Percentiles rank a stretch among this genome's conserved stretches.
Conservation (phyloP, 1,140 invertebrate species). For the Pectinophora gossypiella region DNA sequence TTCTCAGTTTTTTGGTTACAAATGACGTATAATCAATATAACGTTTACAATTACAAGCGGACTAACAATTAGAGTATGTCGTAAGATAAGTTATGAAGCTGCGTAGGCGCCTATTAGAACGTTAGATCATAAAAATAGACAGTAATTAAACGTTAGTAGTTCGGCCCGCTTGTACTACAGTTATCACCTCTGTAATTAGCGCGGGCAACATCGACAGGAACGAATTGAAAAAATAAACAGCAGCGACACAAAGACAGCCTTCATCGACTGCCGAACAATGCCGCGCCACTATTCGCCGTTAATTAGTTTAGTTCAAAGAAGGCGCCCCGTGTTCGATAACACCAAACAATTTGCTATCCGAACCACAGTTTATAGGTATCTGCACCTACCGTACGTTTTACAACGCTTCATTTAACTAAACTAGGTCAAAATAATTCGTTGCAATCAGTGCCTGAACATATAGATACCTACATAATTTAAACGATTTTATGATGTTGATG, state of each 20-base stretch:
- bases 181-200: slow-evolving; percentile 51
- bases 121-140: slow-evolving; percentile 14
- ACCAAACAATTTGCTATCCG: slow-evolving; percentile 30
- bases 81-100: background rate
- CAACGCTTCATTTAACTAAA: too few species aligned
- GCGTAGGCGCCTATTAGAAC: slow-evolving; percentile 10
- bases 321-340: slow-evolving; percentile 31
- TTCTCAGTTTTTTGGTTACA: background rate
- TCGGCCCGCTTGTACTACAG: slow-evolving; percentile 26
- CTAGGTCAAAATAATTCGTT: too few species aligned
- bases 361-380: background rate
- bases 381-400: too few species aligned
- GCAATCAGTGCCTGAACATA: too few species aligned
- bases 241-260: slow-evolving; percentile 55
- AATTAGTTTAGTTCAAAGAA: slow-evolving; percentile 52
- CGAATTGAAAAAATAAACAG: slow-evolving; percentile 61
- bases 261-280: slow-evolving; percentile 40
- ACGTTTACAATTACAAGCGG: background rate
- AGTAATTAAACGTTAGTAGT: slow-evolving; percentile 33
- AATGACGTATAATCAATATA: too few species aligned
- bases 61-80: background rate
- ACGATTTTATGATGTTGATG: too few species aligned
- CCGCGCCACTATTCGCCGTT: slow-evolving; percentile 49
- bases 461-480: too few species aligned
- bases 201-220: slow-evolving; percentile 32